These are phyloP conservation scores for Ligdia adustata DNA, from an alignment of 2,888 invertebrate species.

Conservation along the genomic window DNA sequence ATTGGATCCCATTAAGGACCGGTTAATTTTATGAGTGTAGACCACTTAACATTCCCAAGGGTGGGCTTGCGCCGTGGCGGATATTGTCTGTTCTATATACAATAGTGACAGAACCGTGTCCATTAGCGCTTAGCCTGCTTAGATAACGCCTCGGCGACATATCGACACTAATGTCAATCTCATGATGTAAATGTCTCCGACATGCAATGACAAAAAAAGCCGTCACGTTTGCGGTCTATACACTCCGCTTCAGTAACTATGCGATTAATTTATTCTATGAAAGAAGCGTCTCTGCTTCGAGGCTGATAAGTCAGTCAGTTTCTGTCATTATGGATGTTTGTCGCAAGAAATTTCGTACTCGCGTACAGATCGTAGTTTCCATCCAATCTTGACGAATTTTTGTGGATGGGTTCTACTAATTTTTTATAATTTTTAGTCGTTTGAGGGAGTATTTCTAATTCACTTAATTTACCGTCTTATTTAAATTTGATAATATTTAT, in stretches of 20 bases:
- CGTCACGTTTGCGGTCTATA: constrained; percentile 7
- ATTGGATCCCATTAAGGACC: constrained; percentile 60
- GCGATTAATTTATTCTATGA: too few relatives aligned
- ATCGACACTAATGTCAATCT: constrained; percentile 51
- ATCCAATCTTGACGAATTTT: too few relatives aligned
- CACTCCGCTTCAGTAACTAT: constrained; percentile 6
- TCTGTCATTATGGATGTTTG: too few relatives aligned
- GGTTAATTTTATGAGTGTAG: constrained; percentile 64
- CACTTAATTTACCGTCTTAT: too few relatives aligned
- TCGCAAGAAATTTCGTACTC: too few relatives aligned
- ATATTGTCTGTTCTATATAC: constrained; percentile 65
- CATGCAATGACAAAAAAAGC: constrained; percentile 19
- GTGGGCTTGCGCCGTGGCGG: constrained; percentile 67
- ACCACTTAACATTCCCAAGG: constrained; percentile 63
- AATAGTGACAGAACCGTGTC: constrained; percentile 52
- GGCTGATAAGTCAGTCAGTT: too few relatives aligned
- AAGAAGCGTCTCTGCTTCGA: too few relatives aligned
- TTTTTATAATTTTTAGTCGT: too few relatives aligned
- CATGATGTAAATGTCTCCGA: constrained; percentile 46
- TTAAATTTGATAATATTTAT: too few relatives aligned
- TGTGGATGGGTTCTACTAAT: too few relatives aligned
- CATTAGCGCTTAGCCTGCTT: constrained; percentile 72
- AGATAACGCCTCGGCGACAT: constrained; percentile 58
- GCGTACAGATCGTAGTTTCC: too few relatives aligned
- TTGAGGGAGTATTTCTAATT: too few relatives aligned